A percentile compares a stretch with the other conserved stretches of the same genome.
Evolutionary conservation across 2,888 invertebrate species (phyloP).

Genomic region (Diplolepis rosae): DNA sequence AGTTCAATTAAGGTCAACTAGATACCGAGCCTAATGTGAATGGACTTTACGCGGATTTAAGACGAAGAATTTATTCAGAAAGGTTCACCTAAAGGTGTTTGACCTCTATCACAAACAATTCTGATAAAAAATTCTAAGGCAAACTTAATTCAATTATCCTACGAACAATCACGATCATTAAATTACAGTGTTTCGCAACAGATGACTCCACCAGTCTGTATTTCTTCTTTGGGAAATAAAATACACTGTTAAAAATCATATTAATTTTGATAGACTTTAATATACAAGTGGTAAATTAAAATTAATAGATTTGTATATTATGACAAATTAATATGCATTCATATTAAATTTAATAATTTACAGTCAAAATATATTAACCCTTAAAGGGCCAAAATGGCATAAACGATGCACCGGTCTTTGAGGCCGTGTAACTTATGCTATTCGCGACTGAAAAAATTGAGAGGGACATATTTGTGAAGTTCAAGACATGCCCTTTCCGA

Average conservation of each 20-base stretch:
- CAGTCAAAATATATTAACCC: conserved; percentile 4
- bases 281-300: no score
- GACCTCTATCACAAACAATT: neutral
- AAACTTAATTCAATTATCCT: neutral
- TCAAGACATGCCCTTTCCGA: no score
- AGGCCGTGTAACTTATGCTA: no score
- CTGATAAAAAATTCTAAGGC: neutral
- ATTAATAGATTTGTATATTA: no score
- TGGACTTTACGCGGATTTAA: neutral
- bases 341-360: neutral
- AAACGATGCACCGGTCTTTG: no score
- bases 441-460: no score
- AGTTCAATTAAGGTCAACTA: conserved; percentile 25
- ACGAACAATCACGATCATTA: neutral
- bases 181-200: neutral
- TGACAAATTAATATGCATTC: no score
- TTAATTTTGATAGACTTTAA: no score
- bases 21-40: conserved; percentile 18
- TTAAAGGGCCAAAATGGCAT: no score
- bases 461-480: no score
- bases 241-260: no score
- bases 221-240: neutral
- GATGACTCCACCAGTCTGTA: neutral
- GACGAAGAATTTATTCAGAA: conserved; percentile 11
- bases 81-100: conserved; percentile 4